Evolutionary conservation across 2,113 vertebrate genomes (phyloP).

Genomic region (Perca flavescens): DNA sequence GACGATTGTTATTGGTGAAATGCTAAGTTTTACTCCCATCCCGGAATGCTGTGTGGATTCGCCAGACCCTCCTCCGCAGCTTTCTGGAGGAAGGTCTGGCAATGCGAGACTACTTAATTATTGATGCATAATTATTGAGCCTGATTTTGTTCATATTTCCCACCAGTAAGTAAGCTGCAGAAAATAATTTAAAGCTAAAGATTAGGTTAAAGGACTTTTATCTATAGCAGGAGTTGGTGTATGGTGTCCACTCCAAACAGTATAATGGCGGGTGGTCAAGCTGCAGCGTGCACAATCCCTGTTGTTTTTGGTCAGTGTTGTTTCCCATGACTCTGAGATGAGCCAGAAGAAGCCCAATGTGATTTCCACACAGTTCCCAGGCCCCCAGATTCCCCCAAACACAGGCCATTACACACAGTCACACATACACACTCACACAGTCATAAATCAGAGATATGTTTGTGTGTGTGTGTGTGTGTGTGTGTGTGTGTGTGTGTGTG

Average conservation of each 20-base stretch:
- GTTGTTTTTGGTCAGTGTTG: constrained; percentile 66
- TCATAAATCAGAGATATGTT: constrained; percentile 32
- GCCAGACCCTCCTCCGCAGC: too few species aligned
- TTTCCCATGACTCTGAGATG: constrained; percentile 78
- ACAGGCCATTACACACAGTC: constrained; percentile 43
- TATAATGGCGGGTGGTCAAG: constrained; percentile 16
- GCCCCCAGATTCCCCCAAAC: constrained; percentile 64
- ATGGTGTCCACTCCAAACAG: background rate
- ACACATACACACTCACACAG: constrained; percentile 25
- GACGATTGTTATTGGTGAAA: too few species aligned
- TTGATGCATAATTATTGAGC: background rate
- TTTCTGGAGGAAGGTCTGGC: too few species aligned
- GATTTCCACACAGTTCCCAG: constrained; percentile 78
- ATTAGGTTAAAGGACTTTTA: background rate
- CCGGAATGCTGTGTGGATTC: too few species aligned
- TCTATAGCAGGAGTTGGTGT: background rate
- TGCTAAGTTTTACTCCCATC: too few species aligned
- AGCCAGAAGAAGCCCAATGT: constrained; percentile 63
- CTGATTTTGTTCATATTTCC: constrained; percentile 8
- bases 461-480: constrained; percentile 5
- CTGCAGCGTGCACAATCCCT: constrained; percentile 2
- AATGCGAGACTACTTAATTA: too few species aligned
- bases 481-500: constrained; percentile 36
- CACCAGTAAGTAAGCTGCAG: background rate
- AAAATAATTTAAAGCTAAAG: background rate